A percentile compares a stretch with the other conserved stretches of the same genome.
Conservation (phyloP, 2,113 vertebrate genomes). For the Petaurus breviceps region DNA sequence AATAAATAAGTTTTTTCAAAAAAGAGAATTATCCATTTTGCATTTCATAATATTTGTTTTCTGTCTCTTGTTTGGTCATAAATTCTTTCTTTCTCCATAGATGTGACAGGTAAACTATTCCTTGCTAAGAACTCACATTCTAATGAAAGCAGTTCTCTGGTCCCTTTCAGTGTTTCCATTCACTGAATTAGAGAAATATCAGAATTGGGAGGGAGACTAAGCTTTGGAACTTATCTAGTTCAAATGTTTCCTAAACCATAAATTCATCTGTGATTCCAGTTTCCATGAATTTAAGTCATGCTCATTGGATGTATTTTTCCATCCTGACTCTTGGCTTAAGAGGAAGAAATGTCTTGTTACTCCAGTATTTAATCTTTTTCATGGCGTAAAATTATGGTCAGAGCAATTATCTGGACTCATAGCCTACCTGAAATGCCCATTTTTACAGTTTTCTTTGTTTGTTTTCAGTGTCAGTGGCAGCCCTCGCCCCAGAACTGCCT, state of each 20-base stretch:
- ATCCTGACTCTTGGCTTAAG: neutral
- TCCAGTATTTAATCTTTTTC: slow-evolving; percentile 5
- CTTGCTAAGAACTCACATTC: no score
- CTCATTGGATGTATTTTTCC: slow-evolving; percentile 12
- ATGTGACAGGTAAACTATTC: no score
- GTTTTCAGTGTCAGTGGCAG: neutral
- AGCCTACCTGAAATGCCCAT: neutral
- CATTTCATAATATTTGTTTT: no score
- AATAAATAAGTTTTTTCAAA: no score
- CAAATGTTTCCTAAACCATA: neutral
- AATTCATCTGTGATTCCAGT: neutral
- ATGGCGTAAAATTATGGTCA: slow-evolving; percentile 24
- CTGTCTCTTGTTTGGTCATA: no score
- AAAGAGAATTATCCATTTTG: no score
- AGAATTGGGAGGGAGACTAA: neutral
- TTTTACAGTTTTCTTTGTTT: neutral
- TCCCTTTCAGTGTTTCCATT: neutral
- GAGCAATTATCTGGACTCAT: neutral
- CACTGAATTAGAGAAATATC: neutral
- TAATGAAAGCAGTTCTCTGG: neutral
- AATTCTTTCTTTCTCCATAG: no score
- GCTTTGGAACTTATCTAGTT: neutral
- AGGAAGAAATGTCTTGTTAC: neutral
- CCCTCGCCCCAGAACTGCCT: neutral
- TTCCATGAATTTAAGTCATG: slow-evolving; percentile 27